Conservation (phyloP, 2,113 vertebrate genomes). For the Tupaia chinensis region DNA sequence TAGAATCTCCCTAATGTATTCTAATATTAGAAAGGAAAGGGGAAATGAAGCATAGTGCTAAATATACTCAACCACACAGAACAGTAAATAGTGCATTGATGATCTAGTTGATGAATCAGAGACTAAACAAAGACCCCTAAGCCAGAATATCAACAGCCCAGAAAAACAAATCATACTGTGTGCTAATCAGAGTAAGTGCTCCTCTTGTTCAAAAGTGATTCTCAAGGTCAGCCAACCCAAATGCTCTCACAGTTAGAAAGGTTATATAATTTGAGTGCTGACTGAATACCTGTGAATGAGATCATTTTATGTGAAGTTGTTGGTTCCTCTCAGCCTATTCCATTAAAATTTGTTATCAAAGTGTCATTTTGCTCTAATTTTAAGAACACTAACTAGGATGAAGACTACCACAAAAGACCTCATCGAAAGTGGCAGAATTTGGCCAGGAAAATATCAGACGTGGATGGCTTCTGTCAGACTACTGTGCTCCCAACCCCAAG, state of each 20-base stretch:
- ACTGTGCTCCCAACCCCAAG: neutral
- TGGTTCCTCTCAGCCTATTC: neutral
- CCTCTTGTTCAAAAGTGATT: neutral
- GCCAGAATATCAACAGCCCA: neutral
- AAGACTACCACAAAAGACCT: neutral
- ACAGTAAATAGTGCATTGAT: neutral
- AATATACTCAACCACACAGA: neutral
- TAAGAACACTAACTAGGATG: neutral
- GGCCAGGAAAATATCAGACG: neutral
- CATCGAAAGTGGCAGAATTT: neutral
- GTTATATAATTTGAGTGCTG: neutral
- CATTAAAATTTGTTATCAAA: conserved; percentile 1
- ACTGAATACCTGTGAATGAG: conserved; percentile 15
- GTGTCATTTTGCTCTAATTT: neutral
- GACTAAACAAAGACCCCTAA: conserved; percentile 35
- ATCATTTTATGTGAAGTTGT: neutral
- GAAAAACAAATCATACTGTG: neutral
- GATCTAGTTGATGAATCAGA: neutral
- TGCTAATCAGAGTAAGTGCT: neutral
- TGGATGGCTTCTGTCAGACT: too few relatives aligned
- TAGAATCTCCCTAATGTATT: neutral
- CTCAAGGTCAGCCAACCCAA: conserved; percentile 37
- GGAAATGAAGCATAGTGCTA: conserved; percentile 14
- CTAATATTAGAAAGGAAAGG: conserved; percentile 37
- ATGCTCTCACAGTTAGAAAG: neutral